These are phyloP conservation scores for Procambarus virginalis DNA, from an alignment of 1,140 invertebrate genomes.

Conservation along the genomic window DNA sequence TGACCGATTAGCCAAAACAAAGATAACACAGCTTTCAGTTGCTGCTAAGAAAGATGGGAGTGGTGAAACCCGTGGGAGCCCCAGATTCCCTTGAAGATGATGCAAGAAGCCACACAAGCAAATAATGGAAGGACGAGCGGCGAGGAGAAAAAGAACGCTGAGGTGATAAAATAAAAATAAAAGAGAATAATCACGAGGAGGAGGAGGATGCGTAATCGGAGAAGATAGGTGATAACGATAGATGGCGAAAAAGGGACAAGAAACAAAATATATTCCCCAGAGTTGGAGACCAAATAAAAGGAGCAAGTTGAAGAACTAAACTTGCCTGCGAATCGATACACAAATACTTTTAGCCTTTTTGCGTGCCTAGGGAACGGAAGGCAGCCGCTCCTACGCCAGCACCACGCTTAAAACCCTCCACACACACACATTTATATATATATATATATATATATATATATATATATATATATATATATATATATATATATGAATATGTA, in stretches of 20 bases:
- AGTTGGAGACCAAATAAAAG: constrained; percentile 18
- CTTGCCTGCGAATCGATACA: constrained; percentile 28
- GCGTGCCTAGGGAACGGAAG: constrained; percentile 19
- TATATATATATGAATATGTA: neutral
- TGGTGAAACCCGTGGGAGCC: too few species aligned
- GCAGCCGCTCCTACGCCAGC: neutral
- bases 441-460: constrained; percentile 16
- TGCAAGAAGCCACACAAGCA: neutral
- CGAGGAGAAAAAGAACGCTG: neutral
- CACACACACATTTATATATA: neutral
- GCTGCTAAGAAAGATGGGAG: neutral
- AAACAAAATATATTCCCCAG: constrained; percentile 20
- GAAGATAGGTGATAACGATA: neutral
- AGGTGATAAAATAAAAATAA: neutral
- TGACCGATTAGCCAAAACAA: too few species aligned
- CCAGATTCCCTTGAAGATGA: neutral
- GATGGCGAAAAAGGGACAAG: neutral
- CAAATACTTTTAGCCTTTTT: constrained; percentile 44
- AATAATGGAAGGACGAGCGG: neutral
- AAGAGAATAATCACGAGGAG: neutral
- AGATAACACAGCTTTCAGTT: too few species aligned
- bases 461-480: constrained; percentile 14
- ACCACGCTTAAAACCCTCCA: neutral
- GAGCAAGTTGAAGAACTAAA: constrained; percentile 25
- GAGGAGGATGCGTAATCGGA: neutral